A percentile compares a stretch with the other conserved stretches of the same genome.
Conservation (phyloP, 2,888 invertebrate genomes). For the Lampropteryx suffumata region DNA sequence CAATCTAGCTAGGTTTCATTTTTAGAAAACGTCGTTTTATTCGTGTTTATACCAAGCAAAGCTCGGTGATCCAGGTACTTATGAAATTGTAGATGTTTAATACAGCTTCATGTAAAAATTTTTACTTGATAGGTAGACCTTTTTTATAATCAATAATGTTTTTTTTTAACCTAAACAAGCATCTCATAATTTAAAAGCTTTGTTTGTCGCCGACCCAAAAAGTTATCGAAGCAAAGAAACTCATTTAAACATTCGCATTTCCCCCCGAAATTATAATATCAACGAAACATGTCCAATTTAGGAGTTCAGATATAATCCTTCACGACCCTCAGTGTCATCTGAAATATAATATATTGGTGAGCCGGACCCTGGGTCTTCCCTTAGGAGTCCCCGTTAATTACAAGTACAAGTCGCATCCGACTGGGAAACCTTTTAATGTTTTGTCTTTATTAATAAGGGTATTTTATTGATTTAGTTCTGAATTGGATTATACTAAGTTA, state of each 20-base stretch:
- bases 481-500: neutral
- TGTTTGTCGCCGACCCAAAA: constrained; percentile 20
- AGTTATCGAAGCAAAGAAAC: constrained; percentile 28
- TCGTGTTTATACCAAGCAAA: too few species aligned
- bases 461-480: constrained; percentile 7
- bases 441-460: constrained; percentile 42
- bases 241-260: constrained; percentile 33
- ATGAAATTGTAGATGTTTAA: too few species aligned
- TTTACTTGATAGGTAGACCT: too few species aligned
- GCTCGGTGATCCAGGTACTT: too few species aligned
- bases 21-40: too few species aligned
- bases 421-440: constrained; percentile 67
- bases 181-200: neutral
- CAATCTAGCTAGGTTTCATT: too few species aligned
- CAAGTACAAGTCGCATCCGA: constrained; percentile 80
- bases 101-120: too few species aligned
- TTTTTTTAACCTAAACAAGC: too few species aligned
- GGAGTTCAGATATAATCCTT: constrained; percentile 70
- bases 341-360: constrained; percentile 78
- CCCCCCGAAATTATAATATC: constrained; percentile 37
- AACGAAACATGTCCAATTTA: constrained; percentile 47
- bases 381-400: constrained; percentile 84
- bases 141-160: too few species aligned
- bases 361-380: constrained; percentile 69
- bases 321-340: constrained; percentile 76